A percentile compares a stretch with the other conserved stretches of the same genome.
Conservation (phyloP, 2,888 invertebrate genomes). For the Aphodius sticticus region DNA sequence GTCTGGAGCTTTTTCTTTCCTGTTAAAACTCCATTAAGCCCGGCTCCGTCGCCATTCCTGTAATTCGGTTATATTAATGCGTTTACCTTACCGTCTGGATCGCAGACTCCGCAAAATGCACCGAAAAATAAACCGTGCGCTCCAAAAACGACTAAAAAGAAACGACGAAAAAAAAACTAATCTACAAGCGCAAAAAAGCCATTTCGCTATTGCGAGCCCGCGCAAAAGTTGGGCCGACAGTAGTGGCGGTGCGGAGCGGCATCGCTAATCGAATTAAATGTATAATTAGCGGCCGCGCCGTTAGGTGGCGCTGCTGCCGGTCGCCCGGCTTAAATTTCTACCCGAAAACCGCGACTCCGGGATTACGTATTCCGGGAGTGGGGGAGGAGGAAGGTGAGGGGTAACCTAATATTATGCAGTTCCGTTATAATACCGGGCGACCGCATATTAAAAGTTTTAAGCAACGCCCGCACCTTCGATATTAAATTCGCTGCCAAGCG, state of each 20-base stretch:
- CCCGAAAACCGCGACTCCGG: background rate
- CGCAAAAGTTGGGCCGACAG: background rate
- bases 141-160: background rate
- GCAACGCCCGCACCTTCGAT: background rate
- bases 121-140: background rate
- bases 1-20: background rate
- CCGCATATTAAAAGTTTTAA: background rate
- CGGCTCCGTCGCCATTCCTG: background rate
- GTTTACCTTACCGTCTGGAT: background rate
- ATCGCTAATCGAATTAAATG: background rate
- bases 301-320: background rate
- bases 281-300: constrained; percentile 4
- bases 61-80: background rate
- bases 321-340: constrained; percentile 4
- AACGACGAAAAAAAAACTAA: too few relatives aligned
- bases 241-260: background rate
- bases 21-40: background rate
- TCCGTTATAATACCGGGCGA: background rate
- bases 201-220: background rate
- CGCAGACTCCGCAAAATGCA: background rate
- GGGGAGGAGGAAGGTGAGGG: background rate
- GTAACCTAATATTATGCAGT: background rate
- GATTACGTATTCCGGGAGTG: background rate
- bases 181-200: background rate
- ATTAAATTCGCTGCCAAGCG: too few relatives aligned